Base-by-base conservation (phyloP, 2,888 invertebrate genomes). In the Endomychus coccineus region DNA sequence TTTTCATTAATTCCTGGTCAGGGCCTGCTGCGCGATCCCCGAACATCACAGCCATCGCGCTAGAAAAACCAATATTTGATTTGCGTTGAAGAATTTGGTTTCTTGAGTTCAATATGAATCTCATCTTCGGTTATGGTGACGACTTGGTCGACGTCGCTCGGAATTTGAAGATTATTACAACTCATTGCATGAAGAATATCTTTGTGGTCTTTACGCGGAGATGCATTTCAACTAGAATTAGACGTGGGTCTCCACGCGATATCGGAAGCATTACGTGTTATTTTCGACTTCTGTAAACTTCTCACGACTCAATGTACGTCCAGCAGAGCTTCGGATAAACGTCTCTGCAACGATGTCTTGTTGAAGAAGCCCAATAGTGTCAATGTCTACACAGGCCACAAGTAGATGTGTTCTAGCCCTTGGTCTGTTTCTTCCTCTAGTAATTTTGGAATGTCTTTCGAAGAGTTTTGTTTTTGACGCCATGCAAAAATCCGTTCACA, bases 401-500 rank as follows among this genome's bases (percentile, higher is more conserved):
- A 1, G 78, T 81, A 42, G 83, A 83, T 3, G 84, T 2, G 84
- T 84, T 44, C 84, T 68, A 3, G 84, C 84, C 80, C 61, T 83
- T 83, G 2, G 82, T 82, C 65, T 82, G 73, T 58, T 83, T 75
- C 64, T 85, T 84, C 30, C 85, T 70, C 73, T 80, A 78, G 59
- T 84, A 84, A 58, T 85, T 83, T 49, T 80, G 73, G 50, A 86
- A 77, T 33, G 83, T 79, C 55, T 80, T 79, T 39, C 78, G 70
- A 21, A 86, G 64, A 0, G 77, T 73, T 60, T 80, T 78, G 60
- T 80, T 84, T 56, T 82, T 77, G 32, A 86, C 71, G 23, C 86
- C 86, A 56, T 86, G 86, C 24, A 86, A 66, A 32, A 85, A 74
- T n/a, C 81, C 80, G 56, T 86, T 85, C 21, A 84, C 71, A 1